Base-by-base conservation (phyloP, 2,797 vertebrate genomes). In the Phoeniculus purpureus region DNA sequence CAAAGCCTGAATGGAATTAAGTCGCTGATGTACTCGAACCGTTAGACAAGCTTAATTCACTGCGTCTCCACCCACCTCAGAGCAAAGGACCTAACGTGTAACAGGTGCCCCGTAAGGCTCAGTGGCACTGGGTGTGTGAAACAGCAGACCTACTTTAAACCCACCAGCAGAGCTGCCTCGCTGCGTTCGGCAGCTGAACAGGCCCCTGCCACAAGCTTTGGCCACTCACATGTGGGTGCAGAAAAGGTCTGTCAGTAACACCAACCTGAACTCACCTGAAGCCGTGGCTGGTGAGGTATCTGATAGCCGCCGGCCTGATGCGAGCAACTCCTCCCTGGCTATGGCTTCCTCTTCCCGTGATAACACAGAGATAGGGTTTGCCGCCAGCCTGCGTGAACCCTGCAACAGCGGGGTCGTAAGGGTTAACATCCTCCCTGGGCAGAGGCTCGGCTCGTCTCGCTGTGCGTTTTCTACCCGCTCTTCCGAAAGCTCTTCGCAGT, bases 301-400 rank as follows among this genome's bases (percentile, higher is more conserved):
- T 98, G 95, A 98, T 98, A 96, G 99, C 98, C 10, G 99, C 99
- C 81, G 99, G 99, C 93, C 98, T 99, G 97, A 99, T 98, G 91
- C 99, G 98, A 96, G 99, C 98, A 95, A 99, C 98, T 85, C 99
- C 98, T 96, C 99, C 99, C 95, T 98, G 98, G 95, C 99, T 99
- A 97, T 98, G 99, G 98, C 98, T 99, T 97, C 99, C 99, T 98
- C 98, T 98, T 97, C 99, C 99, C 85, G 99, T 99, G 97, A 99
- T 99, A 96, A 99, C 98, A 92, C 96, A 98, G 75, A 99, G 98
- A 95, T 98, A 98, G 17, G 98, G 97, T 95, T 98, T 98, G 88
- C 99, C 99, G 27, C 98, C 98, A 89, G 96, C 96, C 96, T 98
- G 98, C 94, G 98, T 98, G 92, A 96, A 98, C n/a, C 99, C 99